These are phyloP conservation scores for Platorchestia sp. DNA, from an alignment of 1,140 invertebrate species.

Conservation along the genomic window DNA sequence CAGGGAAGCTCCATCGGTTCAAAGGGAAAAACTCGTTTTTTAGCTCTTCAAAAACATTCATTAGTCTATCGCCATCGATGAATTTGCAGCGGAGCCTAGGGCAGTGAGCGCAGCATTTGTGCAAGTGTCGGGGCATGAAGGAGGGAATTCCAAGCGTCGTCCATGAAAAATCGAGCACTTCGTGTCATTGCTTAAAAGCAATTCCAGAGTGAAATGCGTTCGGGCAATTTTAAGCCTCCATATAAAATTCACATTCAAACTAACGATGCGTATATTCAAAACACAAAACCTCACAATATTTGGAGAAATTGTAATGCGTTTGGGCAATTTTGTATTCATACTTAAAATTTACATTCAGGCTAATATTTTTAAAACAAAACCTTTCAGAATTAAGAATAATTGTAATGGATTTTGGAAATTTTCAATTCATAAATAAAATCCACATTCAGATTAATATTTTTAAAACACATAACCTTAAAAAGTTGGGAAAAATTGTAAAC, in stretches of 20 bases:
- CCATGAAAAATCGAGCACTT: background rate
- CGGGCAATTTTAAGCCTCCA: too few species aligned
- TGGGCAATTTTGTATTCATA: background rate
- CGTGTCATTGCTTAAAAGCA: background rate
- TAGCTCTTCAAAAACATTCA: background rate
- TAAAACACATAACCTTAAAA: too few species aligned
- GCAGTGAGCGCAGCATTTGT: background rate
- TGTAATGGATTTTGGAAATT: too few species aligned
- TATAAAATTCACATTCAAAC: too few species aligned
- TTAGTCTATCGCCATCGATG: background rate
- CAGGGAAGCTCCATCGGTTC: conserved; percentile 4
- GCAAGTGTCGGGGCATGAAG: background rate
- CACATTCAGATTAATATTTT: too few species aligned
- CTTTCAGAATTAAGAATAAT: too few species aligned
- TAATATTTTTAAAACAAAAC: too few species aligned
- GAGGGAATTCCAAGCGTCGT: background rate
- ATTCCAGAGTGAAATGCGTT: background rate
- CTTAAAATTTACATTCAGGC: background rate
- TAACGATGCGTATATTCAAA: too few species aligned
- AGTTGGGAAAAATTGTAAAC: too few species aligned
- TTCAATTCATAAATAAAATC: too few species aligned
- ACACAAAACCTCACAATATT: too few species aligned
- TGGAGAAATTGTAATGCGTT: background rate
- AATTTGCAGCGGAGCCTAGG: background rate
- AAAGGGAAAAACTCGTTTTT: conserved; percentile 1